Base-by-base conservation (phyloP, 2,888 invertebrate genomes). In the Hartigia nigra region DNA sequence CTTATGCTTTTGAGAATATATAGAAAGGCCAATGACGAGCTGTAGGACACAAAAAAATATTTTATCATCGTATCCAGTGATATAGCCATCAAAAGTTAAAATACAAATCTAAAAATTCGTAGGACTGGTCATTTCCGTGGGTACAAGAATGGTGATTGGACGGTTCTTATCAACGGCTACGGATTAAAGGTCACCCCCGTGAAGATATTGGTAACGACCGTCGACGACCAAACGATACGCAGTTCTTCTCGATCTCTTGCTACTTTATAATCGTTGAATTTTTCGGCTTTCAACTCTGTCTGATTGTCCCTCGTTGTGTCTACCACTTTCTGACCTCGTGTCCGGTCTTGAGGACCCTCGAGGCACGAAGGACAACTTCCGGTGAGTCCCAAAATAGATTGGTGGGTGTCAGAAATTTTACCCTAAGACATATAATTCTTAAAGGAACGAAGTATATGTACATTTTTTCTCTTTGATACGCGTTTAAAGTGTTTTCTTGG, bases 131-230 rank as follows among this genome's bases (percentile, higher is more conserved):
- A 72, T 72, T 72, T 72, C 72, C 72, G 31, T 31, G 32, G 72
- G 34, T 31, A 34, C 12, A 31, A 72, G 72, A 72, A 31, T 34
- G 31, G 14, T 76, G 80, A 82, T 84, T 83, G 82, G 84, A 75
- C 83, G 79, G 79, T 80, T 79, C 86, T 89, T 90, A 88, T 90
- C 89, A 84, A 84, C 79, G 81, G 80, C 80, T 81, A 80, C 81
- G 81, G 90, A 87, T 89, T 88, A 90, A 90, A 90, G 90, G 90
- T 90, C 90, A 89, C 81, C 84, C 77, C 82, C 83, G 83, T 81
- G 78, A 86, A 87, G 88, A 90, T 90, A 90, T 86, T 85, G 86
- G 83, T 82, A 83, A 83, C 84, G 82, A 78, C 78, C 81, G 81
- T 79, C 84, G 83, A 83, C 82, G 77, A 77, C 76, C 81, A 70